These are phyloP conservation scores for Clavelina lepadiformis DNA, from an alignment of 23 tunicate genomes.

Conservation along the genomic window DNA sequence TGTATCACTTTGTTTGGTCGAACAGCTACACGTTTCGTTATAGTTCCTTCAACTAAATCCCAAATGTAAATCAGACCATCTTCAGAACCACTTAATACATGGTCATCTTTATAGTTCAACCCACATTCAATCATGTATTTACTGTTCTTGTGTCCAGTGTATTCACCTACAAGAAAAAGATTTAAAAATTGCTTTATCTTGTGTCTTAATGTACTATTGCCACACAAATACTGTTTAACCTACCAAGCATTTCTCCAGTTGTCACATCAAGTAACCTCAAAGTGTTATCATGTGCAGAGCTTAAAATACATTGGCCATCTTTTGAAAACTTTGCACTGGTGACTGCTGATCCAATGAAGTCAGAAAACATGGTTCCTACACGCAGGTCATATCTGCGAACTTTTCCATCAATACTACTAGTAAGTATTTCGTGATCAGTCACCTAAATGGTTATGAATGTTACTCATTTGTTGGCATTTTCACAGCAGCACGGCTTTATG, in stretches of 20 bases:
- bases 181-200: background rate
- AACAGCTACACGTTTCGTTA: conserved; percentile 39
- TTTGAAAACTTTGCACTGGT: conserved; percentile 68
- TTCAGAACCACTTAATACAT: conserved; percentile 88
- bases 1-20: conserved; percentile 39
- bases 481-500: no score
- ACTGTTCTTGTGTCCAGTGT: conserved; percentile 75
- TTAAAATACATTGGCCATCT: conserved; percentile 83
- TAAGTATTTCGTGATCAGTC: conserved; percentile 73
- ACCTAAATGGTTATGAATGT: conserved; percentile 36
- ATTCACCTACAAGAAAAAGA: conserved; percentile 58
- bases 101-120: conserved; percentile 74
- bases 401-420: conserved; percentile 71
- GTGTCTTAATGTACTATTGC: no score
- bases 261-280: conserved; percentile 56
- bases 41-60: conserved; percentile 84
- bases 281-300: conserved; percentile 73
- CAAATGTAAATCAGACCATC: conserved; percentile 78
- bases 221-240: no score
- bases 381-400: conserved; percentile 82
- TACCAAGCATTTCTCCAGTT: conserved; percentile 86
- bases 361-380: conserved; percentile 68
- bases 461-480: no score
- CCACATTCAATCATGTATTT: conserved; percentile 87
- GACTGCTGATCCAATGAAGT: conserved; percentile 78